Percentiles rank a stretch among this genome's conserved stretches.
Conservation (phyloP, 1,140 invertebrate species). For the Olivierus martensii region DNA sequence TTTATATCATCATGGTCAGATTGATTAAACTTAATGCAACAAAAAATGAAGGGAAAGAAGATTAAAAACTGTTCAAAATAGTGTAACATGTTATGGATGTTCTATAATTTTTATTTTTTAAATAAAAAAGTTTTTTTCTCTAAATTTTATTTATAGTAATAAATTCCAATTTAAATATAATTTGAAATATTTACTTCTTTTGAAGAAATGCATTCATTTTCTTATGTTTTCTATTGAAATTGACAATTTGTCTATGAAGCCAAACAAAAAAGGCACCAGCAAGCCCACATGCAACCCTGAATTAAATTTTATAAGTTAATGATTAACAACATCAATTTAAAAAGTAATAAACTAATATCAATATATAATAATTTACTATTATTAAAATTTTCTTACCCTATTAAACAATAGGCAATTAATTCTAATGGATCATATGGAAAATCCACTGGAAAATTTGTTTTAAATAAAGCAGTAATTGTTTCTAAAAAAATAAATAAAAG, state of each 20-base stretch:
- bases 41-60: no score
- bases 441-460: constrained; percentile 85
- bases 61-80: no score
- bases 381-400: constrained; percentile 53
- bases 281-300: constrained; percentile 49
- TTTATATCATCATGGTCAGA: no score
- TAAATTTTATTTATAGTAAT: no score
- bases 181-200: constrained; percentile 59
- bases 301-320: background rate
- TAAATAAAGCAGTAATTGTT: constrained; percentile 92
- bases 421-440: constrained; percentile 97
- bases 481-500: constrained; percentile 50
- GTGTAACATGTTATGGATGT: no score
- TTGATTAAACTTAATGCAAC: no score
- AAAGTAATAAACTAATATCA: background rate
- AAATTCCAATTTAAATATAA: no score
- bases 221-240: constrained; percentile 89
- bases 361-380: background rate
- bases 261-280: constrained; percentile 85
- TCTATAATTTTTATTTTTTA: no score
- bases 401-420: constrained; percentile 83
- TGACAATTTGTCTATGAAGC: constrained; percentile 81
- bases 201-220: constrained; percentile 83
- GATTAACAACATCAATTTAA: background rate
- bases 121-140: no score